Evolutionary conservation across 1,140 invertebrate species (phyloP).

Genomic region (Colletes gigas): DNA sequence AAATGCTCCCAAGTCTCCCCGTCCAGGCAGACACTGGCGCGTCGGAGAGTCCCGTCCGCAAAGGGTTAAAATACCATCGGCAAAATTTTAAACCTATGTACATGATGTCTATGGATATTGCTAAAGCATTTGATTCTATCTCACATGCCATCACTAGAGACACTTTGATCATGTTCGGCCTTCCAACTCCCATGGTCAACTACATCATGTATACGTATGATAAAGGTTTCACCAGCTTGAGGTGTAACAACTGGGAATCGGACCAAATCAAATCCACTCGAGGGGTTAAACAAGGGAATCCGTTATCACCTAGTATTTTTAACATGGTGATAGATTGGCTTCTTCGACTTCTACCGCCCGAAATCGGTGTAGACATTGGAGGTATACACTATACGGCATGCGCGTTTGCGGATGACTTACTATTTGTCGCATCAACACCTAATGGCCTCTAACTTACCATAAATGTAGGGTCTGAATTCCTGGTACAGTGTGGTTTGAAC

Average conservation of each 20-base stretch:
- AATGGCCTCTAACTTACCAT: too few relatives aligned
- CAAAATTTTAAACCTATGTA: constrained; percentile 22
- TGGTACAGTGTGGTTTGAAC: too few relatives aligned
- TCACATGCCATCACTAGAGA: constrained; percentile 50
- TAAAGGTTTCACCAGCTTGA: background rate
- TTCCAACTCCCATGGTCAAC: background rate
- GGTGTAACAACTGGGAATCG: background rate
- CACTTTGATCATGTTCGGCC: constrained; percentile 37
- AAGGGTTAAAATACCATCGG: constrained; percentile 3
- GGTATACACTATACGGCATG: constrained; percentile 57
- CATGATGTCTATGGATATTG: constrained; percentile 43
- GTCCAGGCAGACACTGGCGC: too few relatives aligned
- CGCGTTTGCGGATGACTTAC: too few relatives aligned
- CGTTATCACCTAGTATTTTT: constrained; percentile 79
- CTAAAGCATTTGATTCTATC: constrained; percentile 75
- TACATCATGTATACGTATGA: constrained; percentile 28
- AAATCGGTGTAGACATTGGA: constrained; percentile 61
- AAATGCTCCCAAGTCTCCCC: too few relatives aligned
- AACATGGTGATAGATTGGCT: constrained; percentile 78
- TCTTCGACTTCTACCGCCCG: constrained; percentile 54
- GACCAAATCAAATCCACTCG: background rate
- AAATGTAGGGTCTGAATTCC: too few relatives aligned
- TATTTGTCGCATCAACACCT: too few relatives aligned
- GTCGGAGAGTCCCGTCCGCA: too few relatives aligned
- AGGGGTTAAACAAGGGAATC: constrained; percentile 82